These are phyloP conservation scores for Pseudotriccus pelzelni DNA, from an alignment of 2,797 vertebrate species.

Conservation along the genomic window DNA sequence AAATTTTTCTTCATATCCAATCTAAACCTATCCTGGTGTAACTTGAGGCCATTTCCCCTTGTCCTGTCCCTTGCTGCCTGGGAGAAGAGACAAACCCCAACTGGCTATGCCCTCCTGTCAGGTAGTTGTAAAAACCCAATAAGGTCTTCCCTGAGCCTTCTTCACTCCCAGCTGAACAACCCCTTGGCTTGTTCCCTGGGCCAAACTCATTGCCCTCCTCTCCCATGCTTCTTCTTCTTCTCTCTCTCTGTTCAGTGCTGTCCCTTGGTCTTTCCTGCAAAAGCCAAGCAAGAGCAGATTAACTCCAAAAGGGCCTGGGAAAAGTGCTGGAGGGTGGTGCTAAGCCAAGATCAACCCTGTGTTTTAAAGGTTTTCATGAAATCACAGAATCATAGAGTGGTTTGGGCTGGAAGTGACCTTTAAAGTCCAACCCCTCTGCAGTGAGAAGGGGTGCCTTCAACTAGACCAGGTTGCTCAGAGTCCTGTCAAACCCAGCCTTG, in stretches of 20 bases:
- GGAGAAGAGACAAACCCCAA: rapidly evolving
- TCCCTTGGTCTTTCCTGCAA: background rate
- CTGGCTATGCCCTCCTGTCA: background rate
- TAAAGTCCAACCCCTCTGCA: background rate
- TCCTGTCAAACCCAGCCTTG: rapidly evolving
- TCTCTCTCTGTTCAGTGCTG: rapidly evolving
- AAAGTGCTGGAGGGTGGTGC: background rate
- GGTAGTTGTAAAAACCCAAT: too few species aligned
- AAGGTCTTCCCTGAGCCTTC: background rate
- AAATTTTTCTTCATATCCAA: background rate
- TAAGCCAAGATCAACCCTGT: rapidly evolving
- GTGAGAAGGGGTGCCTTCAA: background rate
- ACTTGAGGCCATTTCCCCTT: background rate
- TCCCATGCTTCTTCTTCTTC: background rate
- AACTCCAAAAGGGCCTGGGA: background rate
- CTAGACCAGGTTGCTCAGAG: background rate
- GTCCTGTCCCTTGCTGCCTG: too few species aligned
- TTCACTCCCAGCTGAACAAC: background rate
- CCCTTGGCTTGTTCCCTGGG: background rate
- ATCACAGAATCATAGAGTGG: background rate
- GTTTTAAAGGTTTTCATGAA: background rate
- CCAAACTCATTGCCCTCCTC: background rate
- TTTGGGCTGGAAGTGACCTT: background rate
- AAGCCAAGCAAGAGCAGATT: background rate
- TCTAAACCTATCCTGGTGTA: background rate